Evolutionary conservation across 53 echinoderm and acorn worm species (phyloP), one percentile per base, ranked within the genome.

Genomic region (Mesocentrotus franciscanus): DNA sequence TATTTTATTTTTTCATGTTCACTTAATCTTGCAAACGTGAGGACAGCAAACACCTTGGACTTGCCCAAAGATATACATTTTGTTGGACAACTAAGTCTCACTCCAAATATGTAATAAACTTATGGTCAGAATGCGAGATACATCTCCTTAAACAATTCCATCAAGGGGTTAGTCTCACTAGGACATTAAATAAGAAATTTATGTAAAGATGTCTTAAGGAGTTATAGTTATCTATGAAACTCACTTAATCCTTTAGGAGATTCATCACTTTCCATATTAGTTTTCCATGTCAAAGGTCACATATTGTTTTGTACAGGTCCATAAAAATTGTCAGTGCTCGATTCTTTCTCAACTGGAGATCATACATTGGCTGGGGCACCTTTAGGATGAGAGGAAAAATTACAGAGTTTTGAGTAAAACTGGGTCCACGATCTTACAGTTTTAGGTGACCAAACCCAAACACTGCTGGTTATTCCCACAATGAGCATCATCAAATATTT

Each of bases 381-480:
- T 94, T 94, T 94, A 29, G 95, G 95, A 94, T 71, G 95, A 6
- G 95, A 66, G 8, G 94, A 57, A 66, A 94, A 66, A 68, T 97
- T 96, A 32, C 98, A 98, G 75, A 99, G 96, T 93, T 97, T 96
- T 16, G 96, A 70, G 93, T 98, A 99, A 96, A 99, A 98, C 71
- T 98, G 96, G 22, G 96, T 96, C 99, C 99, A 99, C 20, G 99
- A 99, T 61, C 98, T 95, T 6, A 99, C 93, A 26, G 99, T 99
- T 78, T 99, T 99, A 9, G 97, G 98, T 11, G 99, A 99, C 99
- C 99, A 99, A 85, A 99, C 98, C 99, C 99, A 99, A n/a, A 99
- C 98, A 24, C 99, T 98, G 33, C 98, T 98, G 15, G 99, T 99
- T 90, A 99, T 99, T 56, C 99, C 99, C 60, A 99, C 99, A 60